Evolutionary conservation across 2,797 vertebrate genomes (phyloP).

Genomic region (Sebastolobus altivelis): DNA sequence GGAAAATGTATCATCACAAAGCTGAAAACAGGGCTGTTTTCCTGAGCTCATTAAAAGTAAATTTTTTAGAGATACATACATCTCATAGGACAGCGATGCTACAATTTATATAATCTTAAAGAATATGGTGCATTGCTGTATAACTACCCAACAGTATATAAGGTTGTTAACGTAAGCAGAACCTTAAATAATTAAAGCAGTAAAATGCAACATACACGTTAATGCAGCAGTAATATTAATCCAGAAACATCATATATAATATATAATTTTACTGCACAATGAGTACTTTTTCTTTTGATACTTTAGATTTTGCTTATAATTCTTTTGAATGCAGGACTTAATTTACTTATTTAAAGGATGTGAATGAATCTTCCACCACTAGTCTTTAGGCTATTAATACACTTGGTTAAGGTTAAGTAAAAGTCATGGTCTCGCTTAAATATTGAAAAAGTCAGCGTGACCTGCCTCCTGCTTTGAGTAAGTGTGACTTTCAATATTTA

Average conservation of each 20-base stretch:
- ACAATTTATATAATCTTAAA: background rate
- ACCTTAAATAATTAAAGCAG: background rate
- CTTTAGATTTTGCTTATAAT: background rate
- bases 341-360: background rate
- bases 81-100: background rate
- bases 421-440: background rate
- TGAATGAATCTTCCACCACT: background rate
- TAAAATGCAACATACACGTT: background rate
- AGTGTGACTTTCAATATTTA: conserved; percentile 8
- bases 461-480: background rate
- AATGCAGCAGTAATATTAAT: background rate
- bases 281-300: background rate
- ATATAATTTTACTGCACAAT: background rate
- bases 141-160: background rate
- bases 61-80: background rate
- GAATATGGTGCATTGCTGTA: background rate
- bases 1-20: background rate
- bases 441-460: background rate
- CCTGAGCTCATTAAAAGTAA: background rate
- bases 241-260: background rate
- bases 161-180: background rate
- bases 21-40: background rate
- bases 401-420: background rate
- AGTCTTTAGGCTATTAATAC: conserved; percentile 1
- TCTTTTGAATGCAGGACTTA: background rate